Base-by-base conservation (phyloP, 2,113 vertebrate genomes). In the Charina bottae region DNA sequence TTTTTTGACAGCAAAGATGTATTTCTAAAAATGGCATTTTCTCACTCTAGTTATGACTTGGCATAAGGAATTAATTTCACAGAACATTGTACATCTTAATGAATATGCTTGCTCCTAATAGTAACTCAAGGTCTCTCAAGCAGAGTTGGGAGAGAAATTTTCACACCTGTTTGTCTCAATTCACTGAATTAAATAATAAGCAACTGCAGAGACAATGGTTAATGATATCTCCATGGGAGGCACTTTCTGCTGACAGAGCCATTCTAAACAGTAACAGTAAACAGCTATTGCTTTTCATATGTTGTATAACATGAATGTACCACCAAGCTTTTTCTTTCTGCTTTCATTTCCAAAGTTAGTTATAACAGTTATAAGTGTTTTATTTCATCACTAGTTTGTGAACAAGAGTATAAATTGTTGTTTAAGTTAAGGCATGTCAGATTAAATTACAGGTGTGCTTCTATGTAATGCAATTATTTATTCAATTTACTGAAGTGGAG, bases 51-150 rank as follows among this genome's bases (percentile, higher is more conserved):
- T 83, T 96, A 78, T 46, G 94, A 90, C 92, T 94, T 90, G 87
- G 53, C 62, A 87, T 53, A 83, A 92, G 91, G 58, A 95, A 59
- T 72, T 91, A 90, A 95, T 95, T 94, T 95, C 89, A 56, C 68
- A 85, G n/a, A 92, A 94, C 33, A 90, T 87, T 96, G 91, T 95
- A 91, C 17, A 9, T 93, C 87, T 93, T 94, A 96, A 58, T 94
- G 95, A 95, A 85, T 90, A 88, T 88, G 42, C 5, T 93, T 89
- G 24, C 3, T 93, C 46, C 62, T 95, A 95, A 94, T 92, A 94
- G 89, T 92, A 95, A 95, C 90, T 49, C 46, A 91, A 91, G 90
- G 89, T 89, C 93, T 96, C 92, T 94, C 95, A 95, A 7, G 95
- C 93, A 93, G 72, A 84, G 37, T 13, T 5, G 24, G 54, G 72